Evolutionary conservation across 2,888 invertebrate genomes (phyloP).

Genomic region (Leptinotarsa haldemani): DNA sequence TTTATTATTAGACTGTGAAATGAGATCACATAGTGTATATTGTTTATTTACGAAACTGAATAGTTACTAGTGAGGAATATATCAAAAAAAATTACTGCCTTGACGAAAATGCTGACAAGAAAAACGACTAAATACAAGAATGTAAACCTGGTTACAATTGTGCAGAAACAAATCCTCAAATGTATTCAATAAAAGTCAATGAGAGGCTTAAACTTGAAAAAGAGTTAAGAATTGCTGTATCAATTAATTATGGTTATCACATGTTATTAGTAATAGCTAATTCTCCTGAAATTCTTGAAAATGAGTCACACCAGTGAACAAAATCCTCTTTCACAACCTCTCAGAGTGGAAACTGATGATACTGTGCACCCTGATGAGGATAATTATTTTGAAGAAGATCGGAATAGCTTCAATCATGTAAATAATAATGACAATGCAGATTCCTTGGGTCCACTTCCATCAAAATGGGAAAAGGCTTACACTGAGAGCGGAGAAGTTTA

Average conservation of each 20-base stretch:
- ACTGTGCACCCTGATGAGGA: conserved; percentile 54
- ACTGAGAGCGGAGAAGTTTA: conserved; percentile 97
- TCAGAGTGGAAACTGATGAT: conserved; percentile 64
- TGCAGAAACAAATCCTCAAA: conserved; percentile 11
- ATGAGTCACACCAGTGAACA: conserved; percentile 66
- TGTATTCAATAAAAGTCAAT: conserved; percentile 18
- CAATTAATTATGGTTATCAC: conserved; percentile 2
- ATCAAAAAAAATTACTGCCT: neutral
- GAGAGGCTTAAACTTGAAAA: conserved; percentile 4
- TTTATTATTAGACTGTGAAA: conserved; percentile 1
- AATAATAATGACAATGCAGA: conserved; percentile 69
- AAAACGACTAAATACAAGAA: conserved; percentile 2
- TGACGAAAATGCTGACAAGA: conserved; percentile 11
- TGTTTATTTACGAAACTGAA: conserved; percentile 14
- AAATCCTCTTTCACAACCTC: conserved; percentile 63
- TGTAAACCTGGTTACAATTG: conserved; percentile 1
- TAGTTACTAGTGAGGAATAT: neutral
- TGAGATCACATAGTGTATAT: conserved; percentile 8
- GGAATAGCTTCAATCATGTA: conserved; percentile 59
- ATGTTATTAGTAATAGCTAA: neutral
- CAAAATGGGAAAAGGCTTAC: conserved; percentile 98
- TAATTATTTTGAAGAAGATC: conserved; percentile 60
- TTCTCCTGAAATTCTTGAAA: conserved; percentile 22
- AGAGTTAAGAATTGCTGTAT: conserved; percentile 5
- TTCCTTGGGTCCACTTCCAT: conserved; percentile 90